Conservation (phyloP, 2,888 invertebrate genomes). For the Crepidodera aurea region DNA sequence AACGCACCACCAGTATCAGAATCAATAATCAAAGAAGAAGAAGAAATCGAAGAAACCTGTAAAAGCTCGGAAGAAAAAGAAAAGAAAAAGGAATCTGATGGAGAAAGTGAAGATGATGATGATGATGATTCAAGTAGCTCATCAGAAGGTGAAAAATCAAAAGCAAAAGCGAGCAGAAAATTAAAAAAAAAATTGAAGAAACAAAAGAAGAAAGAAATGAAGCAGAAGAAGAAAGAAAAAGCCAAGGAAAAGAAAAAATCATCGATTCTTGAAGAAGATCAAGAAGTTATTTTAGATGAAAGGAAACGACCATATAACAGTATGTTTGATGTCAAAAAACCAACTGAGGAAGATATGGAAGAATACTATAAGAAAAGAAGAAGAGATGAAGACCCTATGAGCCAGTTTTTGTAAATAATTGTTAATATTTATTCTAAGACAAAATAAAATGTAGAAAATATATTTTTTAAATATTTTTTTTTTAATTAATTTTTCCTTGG, state of each 20-base stretch:
- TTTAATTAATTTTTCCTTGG: too few relatives aligned
- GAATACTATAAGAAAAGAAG: slow-evolving; percentile 88
- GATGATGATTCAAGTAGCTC: slow-evolving; percentile 33
- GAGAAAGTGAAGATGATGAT: slow-evolving; percentile 40
- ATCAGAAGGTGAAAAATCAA: slow-evolving; percentile 44
- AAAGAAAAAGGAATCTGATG: slow-evolving; percentile 33
- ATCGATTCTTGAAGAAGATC: slow-evolving; percentile 49
- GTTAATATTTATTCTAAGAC: not conserved
- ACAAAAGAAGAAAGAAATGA: slow-evolving; percentile 56
- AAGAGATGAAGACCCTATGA: slow-evolving; percentile 94
- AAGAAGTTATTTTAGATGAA: slow-evolving; percentile 75
- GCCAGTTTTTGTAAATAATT: slow-evolving; percentile 62
- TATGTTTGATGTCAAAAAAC: slow-evolving; percentile 83
- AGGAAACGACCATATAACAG: slow-evolving; percentile 94
- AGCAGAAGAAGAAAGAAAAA: slow-evolving; percentile 59
- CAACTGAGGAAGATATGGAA: slow-evolving; percentile 92
- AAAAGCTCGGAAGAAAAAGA: slow-evolving; percentile 42
- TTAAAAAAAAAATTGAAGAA: slow-evolving; percentile 63
- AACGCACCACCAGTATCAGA: slow-evolving; percentile 32
- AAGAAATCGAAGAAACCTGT: slow-evolving; percentile 47
- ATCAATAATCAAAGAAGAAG: slow-evolving; percentile 25
- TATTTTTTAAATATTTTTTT: too few relatives aligned
- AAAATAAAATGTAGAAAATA: too few relatives aligned
- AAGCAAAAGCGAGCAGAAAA: slow-evolving; percentile 51
- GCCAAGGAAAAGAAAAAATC: slow-evolving; percentile 59